A percentile compares a stretch with the other conserved stretches of the same genome.
These are phyloP conservation scores for Apodemus sylvaticus DNA, from an alignment of 2,113 vertebrate species.

Conservation along the genomic window DNA sequence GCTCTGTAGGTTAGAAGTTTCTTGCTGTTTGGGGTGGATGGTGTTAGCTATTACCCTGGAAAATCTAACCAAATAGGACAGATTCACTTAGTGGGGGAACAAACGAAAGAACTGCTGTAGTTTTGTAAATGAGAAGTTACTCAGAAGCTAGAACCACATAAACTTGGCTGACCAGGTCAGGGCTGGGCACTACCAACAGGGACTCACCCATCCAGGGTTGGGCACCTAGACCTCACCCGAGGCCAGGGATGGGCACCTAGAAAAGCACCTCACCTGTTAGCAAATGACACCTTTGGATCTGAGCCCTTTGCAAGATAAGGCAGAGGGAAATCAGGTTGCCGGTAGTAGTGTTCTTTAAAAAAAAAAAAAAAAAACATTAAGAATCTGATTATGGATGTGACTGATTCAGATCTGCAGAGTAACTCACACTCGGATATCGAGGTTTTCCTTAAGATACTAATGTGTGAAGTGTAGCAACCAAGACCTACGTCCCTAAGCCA, in stretches of 20 bases:
- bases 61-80: slow-evolving; percentile 15
- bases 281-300: slow-evolving; percentile 11
- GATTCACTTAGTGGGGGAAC: not conserved
- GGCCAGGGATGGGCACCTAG: no score
- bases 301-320: slow-evolving; percentile 39
- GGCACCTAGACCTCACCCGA: not conserved
- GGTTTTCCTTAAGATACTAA: slow-evolving; percentile 58
- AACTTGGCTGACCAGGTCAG: not conserved
- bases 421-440: slow-evolving; percentile 54
- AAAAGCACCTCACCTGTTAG: not conserved
- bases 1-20: slow-evolving; percentile 32
- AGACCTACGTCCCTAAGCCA: no score
- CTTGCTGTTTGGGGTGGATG: not conserved
- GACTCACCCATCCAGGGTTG: not conserved
- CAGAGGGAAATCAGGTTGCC: slow-evolving; percentile 27
- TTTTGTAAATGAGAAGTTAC: slow-evolving; percentile 6
- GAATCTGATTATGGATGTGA: slow-evolving; percentile 44
- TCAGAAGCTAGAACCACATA: not conserved
- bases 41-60: not conserved
- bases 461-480: not conserved
- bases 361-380: not conserved
- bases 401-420: not conserved
- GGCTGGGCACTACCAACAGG: not conserved
- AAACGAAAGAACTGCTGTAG: not conserved
- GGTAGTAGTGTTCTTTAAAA: not conserved